Evolutionary conservation across 1,140 invertebrate genomes (phyloP).

Genomic region (Drosophila nannoptera): DNA sequence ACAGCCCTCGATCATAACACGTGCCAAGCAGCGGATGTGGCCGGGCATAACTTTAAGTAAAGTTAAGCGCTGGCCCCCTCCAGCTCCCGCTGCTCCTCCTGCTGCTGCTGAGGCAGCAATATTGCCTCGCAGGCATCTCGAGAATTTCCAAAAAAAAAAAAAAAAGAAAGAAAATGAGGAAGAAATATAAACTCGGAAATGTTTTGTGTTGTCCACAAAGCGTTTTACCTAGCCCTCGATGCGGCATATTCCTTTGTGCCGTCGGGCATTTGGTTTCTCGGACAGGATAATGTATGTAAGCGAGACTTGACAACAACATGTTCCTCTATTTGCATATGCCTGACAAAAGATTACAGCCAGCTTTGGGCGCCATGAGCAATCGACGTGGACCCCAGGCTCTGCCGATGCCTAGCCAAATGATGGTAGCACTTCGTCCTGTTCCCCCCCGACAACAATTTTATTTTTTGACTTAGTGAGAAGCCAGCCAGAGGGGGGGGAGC

Average conservation of each 20-base stretch:
- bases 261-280: slow-evolving; percentile 19
- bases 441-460: too few relatives aligned
- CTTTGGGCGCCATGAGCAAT: neutral
- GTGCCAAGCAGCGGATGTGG: slow-evolving; percentile 27
- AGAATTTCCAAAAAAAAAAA: slow-evolving; percentile 41
- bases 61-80: slow-evolving; percentile 34
- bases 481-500: too few relatives aligned
- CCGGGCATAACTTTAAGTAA: slow-evolving; percentile 44
- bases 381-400: slow-evolving; percentile 7
- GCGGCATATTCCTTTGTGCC: slow-evolving; percentile 41
- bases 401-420: neutral
- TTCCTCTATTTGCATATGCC: slow-evolving; percentile 38
- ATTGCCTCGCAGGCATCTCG: slow-evolving; percentile 43
- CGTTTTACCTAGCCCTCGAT: slow-evolving; percentile 26
- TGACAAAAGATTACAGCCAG: slow-evolving; percentile 21
- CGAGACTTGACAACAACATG: slow-evolving; percentile 52
- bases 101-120: slow-evolving; percentile 6
- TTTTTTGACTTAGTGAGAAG: neutral
- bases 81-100: too few relatives aligned
- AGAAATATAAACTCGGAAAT: too few relatives aligned
- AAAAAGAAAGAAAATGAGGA: slow-evolving; percentile 1
- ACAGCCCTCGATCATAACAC: slow-evolving; percentile 30
- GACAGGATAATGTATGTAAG: slow-evolving; percentile 46
- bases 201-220: slow-evolving; percentile 6
- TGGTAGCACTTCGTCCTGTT: slow-evolving; percentile 3